Percentiles rank a stretch among this genome's conserved stretches.
Evolutionary conservation across 2,888 invertebrate species (phyloP).

Genomic region (Bibio marci): DNA sequence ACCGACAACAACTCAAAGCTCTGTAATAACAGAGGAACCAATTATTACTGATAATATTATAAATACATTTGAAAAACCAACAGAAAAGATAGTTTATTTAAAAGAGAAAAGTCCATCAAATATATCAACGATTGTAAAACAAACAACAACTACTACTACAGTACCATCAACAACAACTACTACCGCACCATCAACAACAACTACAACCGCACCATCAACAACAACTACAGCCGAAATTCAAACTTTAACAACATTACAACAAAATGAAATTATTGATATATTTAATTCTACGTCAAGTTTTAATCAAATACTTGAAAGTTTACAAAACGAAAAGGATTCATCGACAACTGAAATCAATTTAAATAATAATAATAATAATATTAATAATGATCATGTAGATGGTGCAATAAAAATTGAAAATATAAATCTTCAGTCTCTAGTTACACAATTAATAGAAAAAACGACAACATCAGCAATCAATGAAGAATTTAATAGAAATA

Average conservation of each 20-base stretch:
- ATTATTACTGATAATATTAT: not conserved
- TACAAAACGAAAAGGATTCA: not conserved
- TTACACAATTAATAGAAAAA: too few species aligned
- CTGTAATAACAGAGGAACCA: slow-evolving; percentile 11
- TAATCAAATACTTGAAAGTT: slow-evolving; percentile 5
- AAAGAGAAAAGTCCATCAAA: not conserved
- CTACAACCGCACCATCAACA: not conserved
- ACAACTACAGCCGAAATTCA: not conserved
- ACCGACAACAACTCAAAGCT: slow-evolving; percentile 1
- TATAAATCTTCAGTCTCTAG: too few species aligned
- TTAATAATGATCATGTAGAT: not conserved
- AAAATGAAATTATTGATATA: not conserved
- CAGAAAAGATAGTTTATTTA: not conserved
- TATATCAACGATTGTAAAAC: not conserved
- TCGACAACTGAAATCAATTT: slow-evolving; percentile 1
- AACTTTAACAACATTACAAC: not conserved
- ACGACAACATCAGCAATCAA: too few species aligned
- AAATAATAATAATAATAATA: not conserved
- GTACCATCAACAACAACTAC: not conserved
- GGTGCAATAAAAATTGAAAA: too few species aligned
- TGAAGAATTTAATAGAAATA: slow-evolving; percentile 24
- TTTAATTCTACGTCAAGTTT: slow-evolving; percentile 4
- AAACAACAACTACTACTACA: not conserved
- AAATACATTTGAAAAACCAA: not conserved
- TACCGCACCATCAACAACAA: not conserved